phyloP scores from a whole-genome alignment of 2,797 vertebrate species.

The Sebastolobus alascanus region DNA sequence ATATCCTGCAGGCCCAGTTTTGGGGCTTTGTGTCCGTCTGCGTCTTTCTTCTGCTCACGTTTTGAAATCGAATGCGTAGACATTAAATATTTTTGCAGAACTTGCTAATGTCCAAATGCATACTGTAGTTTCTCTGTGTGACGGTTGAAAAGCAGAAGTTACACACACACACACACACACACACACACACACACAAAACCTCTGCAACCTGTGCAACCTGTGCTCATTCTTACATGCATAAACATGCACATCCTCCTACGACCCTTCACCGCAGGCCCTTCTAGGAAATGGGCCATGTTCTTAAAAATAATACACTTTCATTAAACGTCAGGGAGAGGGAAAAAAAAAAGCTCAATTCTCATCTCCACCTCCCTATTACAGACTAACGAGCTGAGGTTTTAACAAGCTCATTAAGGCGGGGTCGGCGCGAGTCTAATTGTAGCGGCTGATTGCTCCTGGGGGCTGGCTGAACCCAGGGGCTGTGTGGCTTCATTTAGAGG shows the following conservation, averaged over 20 bases:
- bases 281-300: constrained; percentile 58
- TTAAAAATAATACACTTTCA: constrained; percentile 53
- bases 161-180: not conserved
- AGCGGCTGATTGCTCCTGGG: constrained; percentile 63
- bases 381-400: constrained; percentile 72
- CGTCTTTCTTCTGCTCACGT: not conserved
- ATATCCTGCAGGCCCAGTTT: not conserved
- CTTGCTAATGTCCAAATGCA: not conserved
- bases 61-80: not conserved
- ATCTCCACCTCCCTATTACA: constrained; percentile 62
- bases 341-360: constrained; percentile 24
- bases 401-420: constrained; percentile 67
- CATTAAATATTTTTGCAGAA: not conserved
- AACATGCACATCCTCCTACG: constrained; percentile 8
- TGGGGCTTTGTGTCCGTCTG: not conserved
- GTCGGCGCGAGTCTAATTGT: constrained; percentile 65
- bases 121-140: not conserved
- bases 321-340: constrained; percentile 16
- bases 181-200: not conserved
- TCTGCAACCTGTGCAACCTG: not conserved
- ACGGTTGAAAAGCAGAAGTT: not conserved
- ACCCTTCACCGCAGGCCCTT: constrained; percentile 42
- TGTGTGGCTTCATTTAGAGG: constrained; percentile 58
- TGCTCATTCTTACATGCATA: not conserved
- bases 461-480: constrained; percentile 61